A percentile compares a stretch with the other conserved stretches of the same genome.
These are phyloP conservation scores for Stenolophus ochropezus DNA, from an alignment of 2,888 invertebrate genomes.

Conservation along the genomic window DNA sequence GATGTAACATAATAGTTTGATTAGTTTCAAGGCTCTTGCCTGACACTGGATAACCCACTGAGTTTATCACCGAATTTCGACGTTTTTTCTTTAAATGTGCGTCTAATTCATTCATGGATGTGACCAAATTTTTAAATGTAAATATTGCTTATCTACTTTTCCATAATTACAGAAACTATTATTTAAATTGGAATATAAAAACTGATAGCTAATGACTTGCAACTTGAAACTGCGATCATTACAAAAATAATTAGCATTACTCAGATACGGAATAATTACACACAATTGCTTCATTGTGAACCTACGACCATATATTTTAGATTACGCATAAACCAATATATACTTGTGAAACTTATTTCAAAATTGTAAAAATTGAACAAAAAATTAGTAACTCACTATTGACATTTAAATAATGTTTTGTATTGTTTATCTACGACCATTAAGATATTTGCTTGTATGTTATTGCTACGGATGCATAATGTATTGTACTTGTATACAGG, in stretches of 20 bases:
- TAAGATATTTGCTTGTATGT: too few species aligned
- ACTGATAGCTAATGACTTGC: neutral
- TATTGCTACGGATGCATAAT: too few species aligned
- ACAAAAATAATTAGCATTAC: too few species aligned
- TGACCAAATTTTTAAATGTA: neutral
- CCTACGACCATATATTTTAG: too few species aligned
- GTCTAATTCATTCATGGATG: neutral
- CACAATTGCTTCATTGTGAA: neutral
- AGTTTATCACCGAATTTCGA: neutral
- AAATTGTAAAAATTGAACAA: too few species aligned
- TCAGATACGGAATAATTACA: neutral
- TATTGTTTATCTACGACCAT: too few species aligned
- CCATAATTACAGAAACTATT: neutral
- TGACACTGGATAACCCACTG: neutral
- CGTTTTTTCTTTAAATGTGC: neutral
- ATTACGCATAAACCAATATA: too few species aligned
- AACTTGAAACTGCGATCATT: neutral
- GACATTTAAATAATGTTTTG: too few species aligned
- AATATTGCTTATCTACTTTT: neutral
- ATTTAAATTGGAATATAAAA: neutral
- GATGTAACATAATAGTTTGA: conserved; percentile 10
- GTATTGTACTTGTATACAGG: too few species aligned
- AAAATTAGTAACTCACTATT: too few species aligned
- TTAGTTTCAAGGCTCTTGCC: conserved; percentile 21
- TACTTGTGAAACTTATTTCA: too few species aligned